These are phyloP conservation scores for Micrastur ruficollis DNA, from an alignment of 2,797 vertebrate genomes.

Conservation along the genomic window DNA sequence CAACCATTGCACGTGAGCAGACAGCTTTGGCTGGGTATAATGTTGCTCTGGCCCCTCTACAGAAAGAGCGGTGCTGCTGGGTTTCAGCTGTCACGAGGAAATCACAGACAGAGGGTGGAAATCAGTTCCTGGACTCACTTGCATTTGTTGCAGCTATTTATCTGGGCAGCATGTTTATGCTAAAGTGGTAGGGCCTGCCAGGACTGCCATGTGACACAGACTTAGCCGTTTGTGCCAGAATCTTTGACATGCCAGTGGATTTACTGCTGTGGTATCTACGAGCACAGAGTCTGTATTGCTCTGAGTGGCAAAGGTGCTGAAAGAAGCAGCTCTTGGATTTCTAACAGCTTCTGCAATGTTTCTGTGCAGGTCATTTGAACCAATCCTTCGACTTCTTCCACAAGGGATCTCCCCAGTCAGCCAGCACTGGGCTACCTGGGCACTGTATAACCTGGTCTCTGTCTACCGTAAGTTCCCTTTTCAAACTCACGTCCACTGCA, in stretches of 20 bases:
- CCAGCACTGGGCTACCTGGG: conserved; percentile 99
- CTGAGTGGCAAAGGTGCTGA: background rate
- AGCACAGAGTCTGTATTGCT: background rate
- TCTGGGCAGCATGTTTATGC: background rate
- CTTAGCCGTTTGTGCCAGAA: background rate
- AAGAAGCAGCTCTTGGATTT: background rate
- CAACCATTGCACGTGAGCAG: background rate
- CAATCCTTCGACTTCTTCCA: conserved; percentile 94
- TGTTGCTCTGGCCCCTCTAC: background rate
- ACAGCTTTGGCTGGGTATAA: background rate
- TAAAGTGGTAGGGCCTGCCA: background rate
- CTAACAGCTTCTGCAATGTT: background rate
- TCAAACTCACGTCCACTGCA: background rate
- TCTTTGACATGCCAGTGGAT: background rate
- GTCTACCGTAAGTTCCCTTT: conserved; percentile 91
- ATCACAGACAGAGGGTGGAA: background rate
- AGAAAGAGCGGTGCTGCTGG: background rate
- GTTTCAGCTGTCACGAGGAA: background rate
- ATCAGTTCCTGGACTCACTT: background rate
- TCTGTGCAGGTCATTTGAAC: conserved; percentile 91
- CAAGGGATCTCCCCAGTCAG: conserved; percentile 93
- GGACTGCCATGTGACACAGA: background rate
- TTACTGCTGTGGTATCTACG: background rate
- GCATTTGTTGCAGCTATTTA: background rate
- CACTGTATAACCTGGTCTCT: conserved; percentile 94